Evolutionary conservation across 1,140 invertebrate species (phyloP).

Genomic region (Physella acuta): DNA sequence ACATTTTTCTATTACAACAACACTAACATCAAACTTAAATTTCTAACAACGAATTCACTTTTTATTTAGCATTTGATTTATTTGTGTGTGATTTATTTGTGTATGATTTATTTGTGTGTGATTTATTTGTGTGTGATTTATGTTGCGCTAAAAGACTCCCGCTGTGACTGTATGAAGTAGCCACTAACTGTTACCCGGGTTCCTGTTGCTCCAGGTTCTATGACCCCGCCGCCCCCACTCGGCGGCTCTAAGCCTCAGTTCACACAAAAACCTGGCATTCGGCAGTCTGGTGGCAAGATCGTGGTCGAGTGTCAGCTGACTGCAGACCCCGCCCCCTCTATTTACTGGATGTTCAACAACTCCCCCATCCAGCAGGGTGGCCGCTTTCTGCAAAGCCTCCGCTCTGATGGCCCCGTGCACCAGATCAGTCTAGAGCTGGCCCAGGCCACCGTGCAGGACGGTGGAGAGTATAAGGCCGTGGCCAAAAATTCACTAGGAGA

Average conservation of each 20-base stretch:
- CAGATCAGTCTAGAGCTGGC: slow-evolving; percentile 83
- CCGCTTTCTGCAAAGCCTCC: slow-evolving; percentile 85
- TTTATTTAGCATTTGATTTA: too few relatives aligned
- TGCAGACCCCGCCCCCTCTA: slow-evolving; percentile 87
- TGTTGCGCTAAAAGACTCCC: neutral
- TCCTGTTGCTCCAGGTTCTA: neutral
- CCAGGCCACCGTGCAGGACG: slow-evolving; percentile 91
- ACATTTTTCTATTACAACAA: too few relatives aligned
- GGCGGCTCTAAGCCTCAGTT: slow-evolving; percentile 88
- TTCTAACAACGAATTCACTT: too few relatives aligned
- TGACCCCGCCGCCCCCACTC: too few relatives aligned
- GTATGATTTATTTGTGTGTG: neutral
- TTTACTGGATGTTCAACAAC: slow-evolving; percentile 84
- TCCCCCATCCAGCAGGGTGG: slow-evolving; percentile 89
- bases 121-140: neutral
- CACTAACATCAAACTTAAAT: too few relatives aligned
- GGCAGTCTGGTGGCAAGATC: slow-evolving; percentile 82
- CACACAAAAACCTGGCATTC: slow-evolving; percentile 91
- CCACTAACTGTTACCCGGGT: neutral
- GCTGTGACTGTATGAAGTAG: neutral
- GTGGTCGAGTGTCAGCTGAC: slow-evolving; percentile 93
- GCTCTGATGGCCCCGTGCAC: slow-evolving; percentile 77
- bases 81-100: too few relatives aligned
- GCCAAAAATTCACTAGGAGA: slow-evolving; percentile 96
- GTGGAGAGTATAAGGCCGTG: slow-evolving; percentile 94